These are phyloP conservation scores for Eulemur macaco DNA, from an alignment of 2,113 vertebrate genomes.

Conservation along the genomic window DNA sequence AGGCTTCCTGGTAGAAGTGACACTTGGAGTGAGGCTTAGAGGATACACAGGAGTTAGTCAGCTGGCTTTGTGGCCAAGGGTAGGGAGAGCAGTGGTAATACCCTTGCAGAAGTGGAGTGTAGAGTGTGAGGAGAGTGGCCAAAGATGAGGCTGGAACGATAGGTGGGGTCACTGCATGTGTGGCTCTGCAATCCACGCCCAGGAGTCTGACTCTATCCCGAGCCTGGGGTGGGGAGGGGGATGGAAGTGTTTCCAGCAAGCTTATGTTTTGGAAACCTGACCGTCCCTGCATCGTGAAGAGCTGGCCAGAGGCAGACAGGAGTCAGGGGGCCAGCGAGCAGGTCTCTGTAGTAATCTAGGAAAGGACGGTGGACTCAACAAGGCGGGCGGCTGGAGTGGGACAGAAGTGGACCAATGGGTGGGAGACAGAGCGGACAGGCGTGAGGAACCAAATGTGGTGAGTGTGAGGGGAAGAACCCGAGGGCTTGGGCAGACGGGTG, in stretches of 20 bases:
- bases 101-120: neutral
- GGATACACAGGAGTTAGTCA: neutral
- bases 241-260: neutral
- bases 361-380: neutral
- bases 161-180: fast-evolving
- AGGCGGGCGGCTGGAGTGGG: fast-evolving
- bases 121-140: neutral
- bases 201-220: no score
- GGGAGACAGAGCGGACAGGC: neutral
- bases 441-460: neutral
- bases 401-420: neutral
- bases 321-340: neutral
- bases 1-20: neutral
- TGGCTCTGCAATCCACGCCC: neutral
- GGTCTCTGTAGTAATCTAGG: neutral
- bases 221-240: no score
- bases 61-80: no score
- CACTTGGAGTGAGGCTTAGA: neutral
- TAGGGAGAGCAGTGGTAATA: neutral
- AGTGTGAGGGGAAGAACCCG: neutral
- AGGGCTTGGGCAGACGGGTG: fast-evolving
- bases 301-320: neutral
- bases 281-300: neutral
- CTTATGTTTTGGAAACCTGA: neutral
- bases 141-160: neutral